Evolutionary conservation across 2,113 vertebrate species (phyloP).

Genomic region (Cochlearius cochlearius): DNA sequence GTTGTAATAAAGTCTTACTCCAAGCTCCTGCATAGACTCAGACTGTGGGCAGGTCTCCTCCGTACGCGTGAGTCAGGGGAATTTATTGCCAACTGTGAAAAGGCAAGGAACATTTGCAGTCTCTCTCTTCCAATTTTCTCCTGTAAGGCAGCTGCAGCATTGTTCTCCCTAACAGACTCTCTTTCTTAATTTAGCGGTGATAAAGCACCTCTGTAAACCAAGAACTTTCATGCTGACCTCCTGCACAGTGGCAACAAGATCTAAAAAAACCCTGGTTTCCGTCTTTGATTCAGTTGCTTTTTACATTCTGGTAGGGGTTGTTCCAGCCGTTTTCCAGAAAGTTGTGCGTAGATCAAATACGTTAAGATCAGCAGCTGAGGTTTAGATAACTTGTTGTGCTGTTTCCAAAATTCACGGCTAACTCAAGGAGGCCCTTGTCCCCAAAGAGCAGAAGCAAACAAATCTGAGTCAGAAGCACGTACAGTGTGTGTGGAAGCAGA

Average conservation of each 20-base stretch:
- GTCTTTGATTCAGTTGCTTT: neutral
- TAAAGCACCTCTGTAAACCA: neutral
- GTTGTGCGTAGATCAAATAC: rapidly evolving
- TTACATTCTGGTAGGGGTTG: neutral
- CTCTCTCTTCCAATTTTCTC: neutral
- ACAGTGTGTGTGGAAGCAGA: neutral
- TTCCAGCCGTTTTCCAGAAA: neutral
- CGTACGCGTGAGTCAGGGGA: neutral
- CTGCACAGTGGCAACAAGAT: neutral
- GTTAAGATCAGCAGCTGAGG: rapidly evolving
- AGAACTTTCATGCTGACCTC: neutral
- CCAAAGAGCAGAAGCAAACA: neutral
- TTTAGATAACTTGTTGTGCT: neutral
- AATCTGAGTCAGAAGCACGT: neutral
- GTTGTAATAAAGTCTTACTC: neutral
- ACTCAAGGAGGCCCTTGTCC: neutral
- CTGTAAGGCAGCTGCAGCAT: neutral
- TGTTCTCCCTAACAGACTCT: neutral
- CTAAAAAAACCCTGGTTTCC: neutral
- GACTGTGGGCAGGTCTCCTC: neutral
- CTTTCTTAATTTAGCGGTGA: neutral
- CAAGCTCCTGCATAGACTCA: neutral
- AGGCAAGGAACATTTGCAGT: neutral
- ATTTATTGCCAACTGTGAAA: neutral
- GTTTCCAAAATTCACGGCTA: neutral